Conservation (phyloP, 64 coral and sea anemone species). For the Platygyra sinensis region DNA sequence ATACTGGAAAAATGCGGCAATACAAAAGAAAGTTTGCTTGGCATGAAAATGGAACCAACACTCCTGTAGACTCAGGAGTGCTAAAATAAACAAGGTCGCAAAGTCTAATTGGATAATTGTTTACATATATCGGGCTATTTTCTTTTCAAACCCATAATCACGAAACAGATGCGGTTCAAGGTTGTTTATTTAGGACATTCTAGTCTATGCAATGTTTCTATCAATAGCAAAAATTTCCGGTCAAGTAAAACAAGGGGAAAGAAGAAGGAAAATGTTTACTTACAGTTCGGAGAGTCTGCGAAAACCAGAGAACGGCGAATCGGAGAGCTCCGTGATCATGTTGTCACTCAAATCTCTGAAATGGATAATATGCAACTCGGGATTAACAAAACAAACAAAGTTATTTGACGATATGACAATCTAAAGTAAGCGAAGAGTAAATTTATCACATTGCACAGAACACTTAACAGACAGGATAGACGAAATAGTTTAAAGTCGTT, state of each 20-base stretch:
- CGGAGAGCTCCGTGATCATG: not conserved
- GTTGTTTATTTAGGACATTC: not conserved
- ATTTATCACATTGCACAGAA: conserved; percentile 21
- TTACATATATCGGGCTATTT: conserved; percentile 12
- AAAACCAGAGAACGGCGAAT: not conserved
- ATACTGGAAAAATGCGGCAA: conserved; percentile 25
- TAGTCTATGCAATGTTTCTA: not conserved
- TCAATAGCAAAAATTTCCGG: not conserved
- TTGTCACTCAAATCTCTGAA: conserved; percentile 53
- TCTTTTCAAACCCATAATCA: conserved; percentile 30
- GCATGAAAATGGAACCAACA: not conserved
- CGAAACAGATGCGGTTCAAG: not conserved
- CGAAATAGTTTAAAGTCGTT: not conserved
- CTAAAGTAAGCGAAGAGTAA: conserved; percentile 39
- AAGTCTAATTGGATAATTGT: conserved; percentile 23
- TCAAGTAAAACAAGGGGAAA: not conserved
- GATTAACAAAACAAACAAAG: conserved; percentile 42
- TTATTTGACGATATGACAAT: conserved; percentile 25
- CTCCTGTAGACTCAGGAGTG: not conserved
- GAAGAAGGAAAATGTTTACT: not conserved
- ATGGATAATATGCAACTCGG: conserved; percentile 33
- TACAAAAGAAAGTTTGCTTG: not conserved
- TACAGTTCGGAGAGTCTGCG: conserved; percentile 13
- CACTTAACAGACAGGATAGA: not conserved
- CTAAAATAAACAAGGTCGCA: conserved; percentile 14